A percentile compares a stretch with the other conserved stretches of the same genome.
Evolutionary conservation across 2,113 vertebrate genomes (phyloP).

Genomic region (Carassius auratus): DNA sequence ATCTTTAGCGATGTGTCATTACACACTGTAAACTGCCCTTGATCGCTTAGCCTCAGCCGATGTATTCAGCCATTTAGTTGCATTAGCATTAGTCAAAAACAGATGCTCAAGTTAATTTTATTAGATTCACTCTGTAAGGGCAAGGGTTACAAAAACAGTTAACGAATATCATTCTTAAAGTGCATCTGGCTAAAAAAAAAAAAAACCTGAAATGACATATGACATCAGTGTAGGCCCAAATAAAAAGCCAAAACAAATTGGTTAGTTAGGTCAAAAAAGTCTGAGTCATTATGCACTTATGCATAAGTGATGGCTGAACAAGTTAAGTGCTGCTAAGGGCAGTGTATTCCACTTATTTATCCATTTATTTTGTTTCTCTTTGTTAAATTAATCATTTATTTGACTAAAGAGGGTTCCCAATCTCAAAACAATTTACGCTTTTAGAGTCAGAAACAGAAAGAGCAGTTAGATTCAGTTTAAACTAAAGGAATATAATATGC

Average conservation of each 20-base stretch:
- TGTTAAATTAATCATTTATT: background rate
- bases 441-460: background rate
- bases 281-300: conserved; percentile 8
- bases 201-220: background rate
- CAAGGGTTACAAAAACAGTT: background rate
- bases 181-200: background rate
- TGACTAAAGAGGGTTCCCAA: background rate
- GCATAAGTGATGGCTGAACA: background rate
- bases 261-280: conserved; percentile 6
- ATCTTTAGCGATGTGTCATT: background rate
- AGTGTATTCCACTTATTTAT: background rate
- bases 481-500: background rate
- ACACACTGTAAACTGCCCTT: background rate
- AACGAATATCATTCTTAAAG: background rate
- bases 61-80: background rate
- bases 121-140: background rate
- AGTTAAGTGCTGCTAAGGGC: background rate
- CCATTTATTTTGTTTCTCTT: background rate
- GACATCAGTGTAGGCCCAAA: background rate
- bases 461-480: background rate
- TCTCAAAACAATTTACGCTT: background rate
- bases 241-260: background rate
- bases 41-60: background rate
- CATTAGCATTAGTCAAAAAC: background rate
- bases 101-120: background rate